A percentile compares a stretch with the other conserved stretches of the same genome.
These are phyloP conservation scores for Euglossa dilemma DNA, from an alignment of 1,140 invertebrate genomes.

Conservation along the genomic window DNA sequence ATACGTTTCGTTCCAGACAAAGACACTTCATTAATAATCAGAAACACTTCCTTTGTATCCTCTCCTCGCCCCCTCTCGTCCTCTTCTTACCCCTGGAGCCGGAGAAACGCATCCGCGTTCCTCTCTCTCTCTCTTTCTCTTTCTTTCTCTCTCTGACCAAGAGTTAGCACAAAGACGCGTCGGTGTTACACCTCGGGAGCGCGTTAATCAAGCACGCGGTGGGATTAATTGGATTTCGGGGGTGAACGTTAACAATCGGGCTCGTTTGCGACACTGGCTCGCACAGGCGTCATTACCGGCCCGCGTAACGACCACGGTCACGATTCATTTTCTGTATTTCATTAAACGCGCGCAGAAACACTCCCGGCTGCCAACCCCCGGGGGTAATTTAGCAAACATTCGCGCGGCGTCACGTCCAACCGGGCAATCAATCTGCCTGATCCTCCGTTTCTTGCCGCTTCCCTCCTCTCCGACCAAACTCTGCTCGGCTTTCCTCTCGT, in stretches of 20 bases:
- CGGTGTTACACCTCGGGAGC: not conserved
- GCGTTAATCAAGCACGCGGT: conserved; percentile 59
- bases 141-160: too few relatives aligned
- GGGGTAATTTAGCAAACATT: conserved; percentile 34
- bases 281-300: conserved; percentile 2
- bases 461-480: not conserved
- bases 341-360: conserved; percentile 12
- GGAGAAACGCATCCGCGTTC: too few relatives aligned
- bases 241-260: conserved; percentile 57
- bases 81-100: too few relatives aligned
- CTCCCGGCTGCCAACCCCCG: not conserved
- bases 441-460: not conserved
- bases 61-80: not conserved
- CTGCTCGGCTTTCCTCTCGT: not conserved
- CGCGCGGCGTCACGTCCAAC: not conserved
- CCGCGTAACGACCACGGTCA: conserved; percentile 13
- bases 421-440: conserved; percentile 2
- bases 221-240: conserved; percentile 66
- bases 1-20: conserved; percentile 73
- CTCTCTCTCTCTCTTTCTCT: conserved; percentile 14
- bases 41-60: conserved; percentile 72
- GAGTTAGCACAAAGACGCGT: not conserved
- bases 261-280: conserved; percentile 33
- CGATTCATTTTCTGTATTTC: conserved; percentile 43
- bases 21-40: conserved; percentile 77